Base-by-base conservation (phyloP, 1,140 invertebrate species). In the Drosophila auraria region DNA sequence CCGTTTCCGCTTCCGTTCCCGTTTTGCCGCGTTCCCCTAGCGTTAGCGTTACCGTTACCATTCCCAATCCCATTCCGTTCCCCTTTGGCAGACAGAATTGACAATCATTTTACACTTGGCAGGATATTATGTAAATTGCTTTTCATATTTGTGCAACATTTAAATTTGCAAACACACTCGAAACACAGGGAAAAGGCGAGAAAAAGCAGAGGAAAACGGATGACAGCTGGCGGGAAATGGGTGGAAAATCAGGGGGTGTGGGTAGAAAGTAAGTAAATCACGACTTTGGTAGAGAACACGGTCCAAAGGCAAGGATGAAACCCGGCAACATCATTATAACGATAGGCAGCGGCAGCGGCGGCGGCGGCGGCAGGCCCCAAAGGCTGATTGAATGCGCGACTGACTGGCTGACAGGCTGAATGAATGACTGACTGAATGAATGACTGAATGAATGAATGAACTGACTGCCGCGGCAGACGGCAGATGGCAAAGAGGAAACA, bases 81-180 rank as follows among this genome's bases (percentile, higher is more conserved):
- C 47, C 40, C 36, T 17, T 73, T 61, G 47, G 64, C 82, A 87
- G 83, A 74, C 83, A 73, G 76, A 81, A 91, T 90, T 90, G 87
- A 90, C 87, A 90, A 90, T 90, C 87, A 90, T 90, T 90, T 90
- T 91, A 90, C 86, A 90, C 86, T 90, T 91, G 87, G 87, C 68
- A 80, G 86, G 82, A 91, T 90, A 86, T 90, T 90, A 90, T 91
- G 86, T 91, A 90, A 90, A 90, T 91, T 90, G 82, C 86, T 89
- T 89, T 89, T 89, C 86, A 89, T 89, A 89, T 89, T 89, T 90
- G 86, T 90, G 86, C 87, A 89, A 82, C 86, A 89, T 89, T 89
- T 89, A 89, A 90, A 89, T 89, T 80, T 90, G 81, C 72, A 80
- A 70, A 68, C 75, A 70, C 60, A 57, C 75, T 56, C 47, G 25